phyloP scores from a whole-genome alignment of 2,797 vertebrate genomes.

The Xenopus petersii region DNA sequence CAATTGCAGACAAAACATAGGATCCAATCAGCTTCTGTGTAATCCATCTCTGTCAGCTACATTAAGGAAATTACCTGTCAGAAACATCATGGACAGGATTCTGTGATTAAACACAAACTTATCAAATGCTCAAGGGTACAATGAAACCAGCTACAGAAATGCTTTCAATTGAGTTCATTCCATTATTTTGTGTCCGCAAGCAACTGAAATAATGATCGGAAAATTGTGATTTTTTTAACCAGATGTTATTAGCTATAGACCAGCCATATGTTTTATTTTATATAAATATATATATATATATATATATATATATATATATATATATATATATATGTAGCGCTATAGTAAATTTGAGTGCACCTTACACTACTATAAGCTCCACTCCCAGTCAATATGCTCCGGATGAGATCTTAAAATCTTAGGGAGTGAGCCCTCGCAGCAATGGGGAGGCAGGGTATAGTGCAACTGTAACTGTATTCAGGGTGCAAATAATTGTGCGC shows the following conservation, averaged over 20 bases:
- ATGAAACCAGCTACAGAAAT: conserved; percentile 59
- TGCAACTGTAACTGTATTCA: no score
- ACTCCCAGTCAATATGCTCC: no score
- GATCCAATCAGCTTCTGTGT: conserved; percentile 67
- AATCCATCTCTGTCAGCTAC: conserved; percentile 83
- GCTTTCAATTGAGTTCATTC: conserved; percentile 63
- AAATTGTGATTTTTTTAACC: conserved; percentile 55
- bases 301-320: no score
- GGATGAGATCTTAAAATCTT: no score
- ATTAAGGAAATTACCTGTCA: conserved; percentile 88
- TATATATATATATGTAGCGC: no score
- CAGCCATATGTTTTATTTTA: not conserved
- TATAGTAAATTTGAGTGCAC: no score
- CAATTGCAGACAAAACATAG: conserved; percentile 72
- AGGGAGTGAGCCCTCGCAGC: no score
- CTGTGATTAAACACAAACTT: conserved; percentile 79
- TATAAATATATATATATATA: no score
- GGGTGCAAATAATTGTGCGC: no score
- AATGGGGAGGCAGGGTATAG: no score
- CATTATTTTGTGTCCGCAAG: conserved; percentile 58
- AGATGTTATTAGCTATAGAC: conserved; percentile 22
- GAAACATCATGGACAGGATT: conserved; percentile 75
- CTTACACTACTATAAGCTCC: no score
- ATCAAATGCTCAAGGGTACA: conserved; percentile 70
- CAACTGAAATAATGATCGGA: conserved; percentile 58